These are phyloP conservation scores for Oncorhynchus gorbuscha DNA, from an alignment of 2,113 vertebrate species.

Conservation along the genomic window DNA sequence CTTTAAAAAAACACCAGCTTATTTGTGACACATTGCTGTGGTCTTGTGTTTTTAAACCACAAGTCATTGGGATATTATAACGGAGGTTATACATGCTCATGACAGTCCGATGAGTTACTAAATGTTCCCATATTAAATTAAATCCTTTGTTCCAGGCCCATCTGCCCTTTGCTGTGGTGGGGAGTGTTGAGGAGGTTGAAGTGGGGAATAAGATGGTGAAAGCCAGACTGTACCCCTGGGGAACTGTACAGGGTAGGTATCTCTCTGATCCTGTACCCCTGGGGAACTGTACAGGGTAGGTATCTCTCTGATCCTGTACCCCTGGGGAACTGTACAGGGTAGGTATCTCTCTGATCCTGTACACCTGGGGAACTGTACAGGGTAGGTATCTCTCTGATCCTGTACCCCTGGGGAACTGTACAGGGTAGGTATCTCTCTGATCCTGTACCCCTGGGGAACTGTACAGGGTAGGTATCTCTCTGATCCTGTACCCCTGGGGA, in stretches of 20 bases:
- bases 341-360: constrained; percentile 72
- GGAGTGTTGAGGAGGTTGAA: constrained; percentile 91
- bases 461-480: too few species aligned
- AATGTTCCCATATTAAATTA: not conserved
- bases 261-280: constrained; percentile 80
- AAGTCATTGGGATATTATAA: constrained; percentile 1
- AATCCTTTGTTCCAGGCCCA: constrained; percentile 77
- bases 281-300: constrained; percentile 96
- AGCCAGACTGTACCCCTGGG: constrained; percentile 95
- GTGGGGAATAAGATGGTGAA: constrained; percentile 94
- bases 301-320: constrained; percentile 9
- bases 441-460: not conserved
- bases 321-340: constrained; percentile 74
- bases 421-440: constrained; percentile 80
- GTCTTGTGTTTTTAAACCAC: not conserved
- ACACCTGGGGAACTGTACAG: constrained; percentile 95
- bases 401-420: constrained; percentile 95
- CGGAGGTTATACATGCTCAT: not conserved
- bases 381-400: constrained; percentile 75
- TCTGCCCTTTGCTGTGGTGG: constrained; percentile 93
- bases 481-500: constrained; percentile 89
- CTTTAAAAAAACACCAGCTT: not conserved
- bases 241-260: constrained; percentile 37
- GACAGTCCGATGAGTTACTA: constrained; percentile 1
- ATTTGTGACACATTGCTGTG: too few species aligned